Evolutionary conservation across 1,140 invertebrate species (phyloP).

Genomic region (Drosophila kanapiae): DNA sequence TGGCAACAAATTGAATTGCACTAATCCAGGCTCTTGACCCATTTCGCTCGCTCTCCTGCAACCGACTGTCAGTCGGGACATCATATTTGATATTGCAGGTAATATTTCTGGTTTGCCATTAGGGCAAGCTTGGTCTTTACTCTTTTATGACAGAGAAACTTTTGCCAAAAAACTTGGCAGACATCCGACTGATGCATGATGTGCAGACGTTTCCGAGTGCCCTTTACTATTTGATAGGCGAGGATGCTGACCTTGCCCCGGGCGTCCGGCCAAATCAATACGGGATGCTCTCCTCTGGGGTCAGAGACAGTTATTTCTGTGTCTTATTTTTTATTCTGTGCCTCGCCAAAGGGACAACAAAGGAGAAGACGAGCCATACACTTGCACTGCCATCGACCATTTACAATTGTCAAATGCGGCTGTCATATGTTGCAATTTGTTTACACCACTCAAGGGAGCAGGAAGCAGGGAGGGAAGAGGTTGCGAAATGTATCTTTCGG

Average conservation of each 20-base stretch:
- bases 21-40: constrained; percentile 58
- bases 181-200: constrained; percentile 60
- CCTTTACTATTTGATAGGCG: constrained; percentile 44
- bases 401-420: constrained; percentile 80
- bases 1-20: constrained; percentile 56
- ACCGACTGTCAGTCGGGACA: constrained; percentile 74
- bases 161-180: constrained; percentile 66
- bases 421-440: constrained; percentile 84
- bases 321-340: constrained; percentile 1
- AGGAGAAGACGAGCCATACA: constrained; percentile 40
- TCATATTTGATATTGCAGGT: constrained; percentile 72
- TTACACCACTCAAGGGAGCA: constrained; percentile 61
- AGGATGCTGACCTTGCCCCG: constrained; percentile 42
- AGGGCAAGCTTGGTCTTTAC: constrained; percentile 25
- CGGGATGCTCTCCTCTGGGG: background rate
- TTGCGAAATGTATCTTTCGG: constrained; percentile 56
- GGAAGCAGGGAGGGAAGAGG: constrained; percentile 1
- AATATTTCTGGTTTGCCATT: constrained; percentile 80
- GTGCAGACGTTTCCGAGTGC: constrained; percentile 49
- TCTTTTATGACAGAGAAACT: background rate
- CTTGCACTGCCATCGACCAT: constrained; percentile 65
- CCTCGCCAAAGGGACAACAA: constrained; percentile 29
- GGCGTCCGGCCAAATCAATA: constrained; percentile 33
- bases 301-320: constrained; percentile 7
- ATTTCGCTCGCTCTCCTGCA: constrained; percentile 49